A percentile compares a stretch with the other conserved stretches of the same genome.
phyloP scores from a whole-genome alignment of 2,888 invertebrate species.

The Dasypolia templi region DNA sequence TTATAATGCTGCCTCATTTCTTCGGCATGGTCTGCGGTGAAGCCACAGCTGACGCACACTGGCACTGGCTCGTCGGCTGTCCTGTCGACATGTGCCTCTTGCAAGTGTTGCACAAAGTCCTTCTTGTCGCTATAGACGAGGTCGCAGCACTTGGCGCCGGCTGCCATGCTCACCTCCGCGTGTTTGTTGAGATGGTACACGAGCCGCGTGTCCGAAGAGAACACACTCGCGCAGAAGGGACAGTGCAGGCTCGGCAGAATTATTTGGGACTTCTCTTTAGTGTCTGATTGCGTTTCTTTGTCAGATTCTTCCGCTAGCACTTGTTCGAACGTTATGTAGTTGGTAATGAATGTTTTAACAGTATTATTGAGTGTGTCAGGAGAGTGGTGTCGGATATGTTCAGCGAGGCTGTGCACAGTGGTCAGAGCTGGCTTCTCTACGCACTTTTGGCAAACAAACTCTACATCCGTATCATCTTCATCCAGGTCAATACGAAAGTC shows the following conservation, averaged over 20 bases:
- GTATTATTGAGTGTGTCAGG: slow-evolving; percentile 44
- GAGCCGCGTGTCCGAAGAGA: slow-evolving; percentile 78
- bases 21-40: slow-evolving; percentile 56
- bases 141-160: slow-evolving; percentile 76
- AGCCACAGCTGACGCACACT: slow-evolving; percentile 76
- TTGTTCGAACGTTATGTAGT: slow-evolving; percentile 80
- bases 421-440: slow-evolving; percentile 61
- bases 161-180: slow-evolving; percentile 69
- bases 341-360: slow-evolving; percentile 75
- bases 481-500: slow-evolving; percentile 70
- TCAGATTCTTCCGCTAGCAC: slow-evolving; percentile 71
- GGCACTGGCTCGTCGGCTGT: slow-evolving; percentile 32
- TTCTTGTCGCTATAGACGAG: slow-evolving; percentile 68
- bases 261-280: slow-evolving; percentile 19
- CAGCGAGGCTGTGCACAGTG: slow-evolving; percentile 67
- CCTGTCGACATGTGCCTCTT: slow-evolving; percentile 69
- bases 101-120: slow-evolving; percentile 76
- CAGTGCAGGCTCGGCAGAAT: slow-evolving; percentile 71
- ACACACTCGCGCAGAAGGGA: slow-evolving; percentile 78
- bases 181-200: slow-evolving; percentile 79
- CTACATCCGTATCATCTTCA: slow-evolving; percentile 68
- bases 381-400: slow-evolving; percentile 75
- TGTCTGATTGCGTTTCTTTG: slow-evolving; percentile 57
- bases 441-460: slow-evolving; percentile 81
- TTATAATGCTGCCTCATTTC: slow-evolving; percentile 69